A percentile compares a stretch with the other conserved stretches of the same genome.
Conservation (phyloP, 1,140 invertebrate species). For the Hetaerina americana region DNA sequence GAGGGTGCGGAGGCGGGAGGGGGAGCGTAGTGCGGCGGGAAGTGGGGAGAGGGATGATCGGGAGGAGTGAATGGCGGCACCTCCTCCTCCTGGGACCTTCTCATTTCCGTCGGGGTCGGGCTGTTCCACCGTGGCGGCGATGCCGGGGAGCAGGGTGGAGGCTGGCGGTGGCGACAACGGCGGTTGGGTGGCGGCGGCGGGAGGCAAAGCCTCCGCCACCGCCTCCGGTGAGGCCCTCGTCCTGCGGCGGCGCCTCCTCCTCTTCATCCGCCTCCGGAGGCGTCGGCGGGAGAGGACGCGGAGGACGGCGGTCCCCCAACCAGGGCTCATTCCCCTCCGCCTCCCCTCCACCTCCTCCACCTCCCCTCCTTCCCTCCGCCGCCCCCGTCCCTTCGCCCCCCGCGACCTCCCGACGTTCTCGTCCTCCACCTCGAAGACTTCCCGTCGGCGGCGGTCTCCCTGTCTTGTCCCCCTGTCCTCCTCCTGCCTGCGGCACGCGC, state of each 20-base stretch:
- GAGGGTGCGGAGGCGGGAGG: no score
- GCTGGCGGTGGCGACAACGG: not conserved
- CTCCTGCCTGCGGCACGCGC: not conserved
- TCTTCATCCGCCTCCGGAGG: not conserved
- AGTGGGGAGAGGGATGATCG: not conserved
- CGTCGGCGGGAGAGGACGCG: not conserved
- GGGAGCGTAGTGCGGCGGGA: not conserved
- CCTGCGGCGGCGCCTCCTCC: not conserved
- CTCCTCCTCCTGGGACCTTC: not conserved
- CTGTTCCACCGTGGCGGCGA: no score
- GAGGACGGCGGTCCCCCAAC: not conserved
- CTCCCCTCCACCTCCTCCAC: not conserved
- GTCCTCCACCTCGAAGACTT: not conserved
- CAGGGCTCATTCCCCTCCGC: not conserved
- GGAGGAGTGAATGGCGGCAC: not conserved
- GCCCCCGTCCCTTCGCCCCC: not conserved
- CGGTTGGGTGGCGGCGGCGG: not conserved
- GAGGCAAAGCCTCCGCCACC: no score
- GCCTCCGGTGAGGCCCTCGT: not conserved
- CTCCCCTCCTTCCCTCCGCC: no score
- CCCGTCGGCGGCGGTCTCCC: not conserved
- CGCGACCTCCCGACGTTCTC: no score
- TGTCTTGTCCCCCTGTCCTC: not conserved
- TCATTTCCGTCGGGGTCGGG: not conserved
- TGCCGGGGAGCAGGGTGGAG: not conserved